Percentiles rank a stretch among this genome's conserved stretches.
phyloP scores from a whole-genome alignment of 2,113 vertebrate species.

The Symphodus melops region DNA sequence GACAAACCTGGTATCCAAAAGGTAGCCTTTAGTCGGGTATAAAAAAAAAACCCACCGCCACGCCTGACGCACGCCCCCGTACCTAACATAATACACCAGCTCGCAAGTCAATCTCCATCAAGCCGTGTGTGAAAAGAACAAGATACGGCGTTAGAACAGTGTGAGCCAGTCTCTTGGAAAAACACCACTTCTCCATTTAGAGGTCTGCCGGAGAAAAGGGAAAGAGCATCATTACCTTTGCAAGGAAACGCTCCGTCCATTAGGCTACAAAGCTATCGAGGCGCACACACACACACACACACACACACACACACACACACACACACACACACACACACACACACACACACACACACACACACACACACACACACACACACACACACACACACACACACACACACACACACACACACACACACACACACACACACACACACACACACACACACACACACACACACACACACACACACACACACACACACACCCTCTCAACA shows the following conservation, averaged over 20 bases:
- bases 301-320: neutral
- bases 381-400: neutral
- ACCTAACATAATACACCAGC: constrained; percentile 27
- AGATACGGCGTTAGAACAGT: constrained; percentile 36
- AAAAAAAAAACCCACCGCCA: constrained; percentile 26
- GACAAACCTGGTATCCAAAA: constrained; percentile 59
- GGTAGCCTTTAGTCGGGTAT: constrained; percentile 31
- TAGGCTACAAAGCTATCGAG: constrained; percentile 39
- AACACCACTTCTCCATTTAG: constrained; percentile 71
- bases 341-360: no score
- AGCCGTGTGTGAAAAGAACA: constrained; percentile 57
- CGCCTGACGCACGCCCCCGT: constrained; percentile 40
- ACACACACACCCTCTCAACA: constrained; percentile 31
- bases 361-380: neutral
- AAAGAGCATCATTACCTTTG: constrained; percentile 58
- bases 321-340: neutral
- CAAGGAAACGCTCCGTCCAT: constrained; percentile 57
- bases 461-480: neutral
- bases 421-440: neutral
- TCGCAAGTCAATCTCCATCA: constrained; percentile 58
- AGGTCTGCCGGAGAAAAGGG: constrained; percentile 18
- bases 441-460: neutral
- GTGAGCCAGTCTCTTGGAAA: constrained; percentile 43
- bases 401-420: neutral
- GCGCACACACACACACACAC: neutral